phyloP scores from a whole-genome alignment of 2,797 vertebrate genomes.

The Pitangus sulphuratus region DNA sequence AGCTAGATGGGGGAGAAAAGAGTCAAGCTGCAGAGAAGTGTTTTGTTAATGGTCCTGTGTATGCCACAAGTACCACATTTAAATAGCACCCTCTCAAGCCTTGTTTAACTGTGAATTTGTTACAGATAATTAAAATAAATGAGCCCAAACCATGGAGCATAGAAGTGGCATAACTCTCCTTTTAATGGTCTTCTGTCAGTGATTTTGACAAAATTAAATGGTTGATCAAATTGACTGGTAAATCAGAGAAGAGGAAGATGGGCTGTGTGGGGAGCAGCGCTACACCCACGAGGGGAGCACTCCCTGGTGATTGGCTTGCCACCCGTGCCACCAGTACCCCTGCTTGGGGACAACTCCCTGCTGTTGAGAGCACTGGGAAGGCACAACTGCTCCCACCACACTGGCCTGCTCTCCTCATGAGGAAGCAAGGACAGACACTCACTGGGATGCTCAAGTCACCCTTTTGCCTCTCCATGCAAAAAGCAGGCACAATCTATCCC shows the following conservation, averaged over 20 bases:
- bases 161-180: constrained; percentile 21
- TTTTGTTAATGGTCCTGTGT: constrained; percentile 32
- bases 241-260: neutral
- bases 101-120: constrained; percentile 63
- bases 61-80: constrained; percentile 30
- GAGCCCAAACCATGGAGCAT: neutral
- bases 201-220: constrained; percentile 49
- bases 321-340: neutral
- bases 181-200: constrained; percentile 39
- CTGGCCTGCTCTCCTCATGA: rapidly evolving
- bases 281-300: rapidly evolving
- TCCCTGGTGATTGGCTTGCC: neutral
- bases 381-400: rapidly evolving
- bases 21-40: constrained; percentile 60
- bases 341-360: neutral
- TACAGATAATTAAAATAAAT: constrained; percentile 63
- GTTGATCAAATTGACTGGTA: constrained; percentile 4
- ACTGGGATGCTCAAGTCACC: neutral
- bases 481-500: neutral
- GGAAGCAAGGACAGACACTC: neutral
- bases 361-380: neutral
- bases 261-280: neutral
- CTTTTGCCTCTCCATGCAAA: neutral
- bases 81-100: constrained; percentile 43
- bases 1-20: constrained; percentile 30